Conservation (phyloP, 1,140 invertebrate genomes). For the Schlechtendalia chinensis region DNA sequence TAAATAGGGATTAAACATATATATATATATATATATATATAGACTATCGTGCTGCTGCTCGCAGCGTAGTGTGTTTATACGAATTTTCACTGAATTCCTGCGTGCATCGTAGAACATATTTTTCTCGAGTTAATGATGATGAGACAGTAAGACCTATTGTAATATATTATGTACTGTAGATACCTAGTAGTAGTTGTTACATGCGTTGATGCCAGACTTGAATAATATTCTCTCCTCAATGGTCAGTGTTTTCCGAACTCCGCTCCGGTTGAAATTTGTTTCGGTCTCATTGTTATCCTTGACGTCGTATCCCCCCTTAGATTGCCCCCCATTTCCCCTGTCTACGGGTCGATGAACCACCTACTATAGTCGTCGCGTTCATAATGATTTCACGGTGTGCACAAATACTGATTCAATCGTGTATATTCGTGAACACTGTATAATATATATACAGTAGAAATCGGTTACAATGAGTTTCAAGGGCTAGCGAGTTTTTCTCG, state of each 20-base stretch:
- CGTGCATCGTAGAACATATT: constrained; percentile 29
- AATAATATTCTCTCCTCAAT: constrained; percentile 36
- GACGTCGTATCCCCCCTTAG: constrained; percentile 2
- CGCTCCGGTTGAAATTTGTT: constrained; percentile 40
- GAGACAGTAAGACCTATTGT: neutral
- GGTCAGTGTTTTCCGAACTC: constrained; percentile 44
- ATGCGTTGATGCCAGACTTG: constrained; percentile 30
- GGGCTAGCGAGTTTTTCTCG: no score
- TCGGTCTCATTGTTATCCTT: constrained; percentile 48
- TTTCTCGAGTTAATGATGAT: constrained; percentile 38
- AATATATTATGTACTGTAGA: neutral
- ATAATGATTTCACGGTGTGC: constrained; percentile 49
- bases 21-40: no score
- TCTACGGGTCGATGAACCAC: constrained; percentile 39
- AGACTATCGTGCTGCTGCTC: no score
- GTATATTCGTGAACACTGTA: neutral
- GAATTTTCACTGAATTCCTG: constrained; percentile 34
- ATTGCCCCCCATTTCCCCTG: constrained; percentile 33
- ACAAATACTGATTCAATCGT: constrained; percentile 34
- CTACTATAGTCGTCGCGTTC: constrained; percentile 15
- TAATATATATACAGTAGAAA: no score
- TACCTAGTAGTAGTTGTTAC: neutral
- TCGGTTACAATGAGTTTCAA: no score
- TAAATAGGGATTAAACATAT: no score
- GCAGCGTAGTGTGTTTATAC: neutral